phyloP scores from a whole-genome alignment of 2,113 vertebrate genomes.

The Erythrocebus patas region DNA sequence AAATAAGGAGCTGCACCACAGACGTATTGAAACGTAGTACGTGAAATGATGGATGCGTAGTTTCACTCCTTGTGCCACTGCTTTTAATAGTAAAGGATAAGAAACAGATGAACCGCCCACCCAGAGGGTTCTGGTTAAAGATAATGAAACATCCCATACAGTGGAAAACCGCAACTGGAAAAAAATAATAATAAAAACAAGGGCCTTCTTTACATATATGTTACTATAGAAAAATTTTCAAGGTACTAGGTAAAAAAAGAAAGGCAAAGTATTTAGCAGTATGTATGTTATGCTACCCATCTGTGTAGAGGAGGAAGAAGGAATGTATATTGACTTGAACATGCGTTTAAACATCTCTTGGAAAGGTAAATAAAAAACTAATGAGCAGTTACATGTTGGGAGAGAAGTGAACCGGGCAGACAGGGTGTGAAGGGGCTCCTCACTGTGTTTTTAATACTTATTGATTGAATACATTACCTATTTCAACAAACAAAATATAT shows the following conservation, averaged over 20 bases:
- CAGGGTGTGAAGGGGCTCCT: neutral
- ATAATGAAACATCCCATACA: neutral
- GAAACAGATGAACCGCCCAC: neutral
- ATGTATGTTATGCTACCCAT: neutral
- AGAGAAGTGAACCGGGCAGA: neutral
- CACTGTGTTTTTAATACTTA: neutral
- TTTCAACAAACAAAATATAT: neutral
- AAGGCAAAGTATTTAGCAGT: neutral
- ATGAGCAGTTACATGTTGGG: neutral
- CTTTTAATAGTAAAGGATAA: neutral
- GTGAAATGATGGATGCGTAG: neutral
- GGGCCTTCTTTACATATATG: neutral
- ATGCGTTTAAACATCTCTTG: neutral
- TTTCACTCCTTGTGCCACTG: neutral
- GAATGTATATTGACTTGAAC: neutral
- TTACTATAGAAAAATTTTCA: neutral
- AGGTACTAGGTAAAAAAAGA: neutral
- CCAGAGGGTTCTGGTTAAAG: neutral
- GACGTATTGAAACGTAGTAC: neutral
- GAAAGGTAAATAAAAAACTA: neutral
- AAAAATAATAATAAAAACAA: neutral
- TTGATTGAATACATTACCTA: neutral
- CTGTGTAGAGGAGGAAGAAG: neutral
- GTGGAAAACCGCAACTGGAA: neutral
- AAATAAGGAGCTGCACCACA: neutral